Evolutionary conservation across 2,888 invertebrate species (phyloP).

Genomic region (Aspidiotus rigidus): DNA sequence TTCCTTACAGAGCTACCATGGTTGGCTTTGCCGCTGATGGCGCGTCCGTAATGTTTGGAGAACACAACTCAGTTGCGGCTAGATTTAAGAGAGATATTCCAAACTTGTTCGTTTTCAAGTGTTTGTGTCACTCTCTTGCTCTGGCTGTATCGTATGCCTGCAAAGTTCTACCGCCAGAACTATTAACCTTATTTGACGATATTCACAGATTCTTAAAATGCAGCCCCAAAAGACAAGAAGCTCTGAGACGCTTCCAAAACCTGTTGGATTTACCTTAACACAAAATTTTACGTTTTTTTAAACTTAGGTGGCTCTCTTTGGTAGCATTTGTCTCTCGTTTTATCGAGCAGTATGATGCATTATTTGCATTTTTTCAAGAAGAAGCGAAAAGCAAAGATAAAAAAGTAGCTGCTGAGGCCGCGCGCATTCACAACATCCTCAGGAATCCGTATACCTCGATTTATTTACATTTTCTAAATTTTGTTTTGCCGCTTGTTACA

Average conservation of each 20-base stretch:
- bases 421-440: conserved; percentile 33
- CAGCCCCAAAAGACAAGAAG: conserved; percentile 39
- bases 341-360: conserved; percentile 36
- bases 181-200: background rate
- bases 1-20: conserved; percentile 35
- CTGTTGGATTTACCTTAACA: conserved; percentile 37
- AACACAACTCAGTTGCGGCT: conserved; percentile 35
- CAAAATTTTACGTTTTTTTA: conserved; percentile 35
- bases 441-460: conserved; percentile 35
- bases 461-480: conserved; percentile 35
- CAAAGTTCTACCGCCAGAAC: background rate
- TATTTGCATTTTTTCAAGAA: conserved; percentile 34
- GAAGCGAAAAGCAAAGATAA: conserved; percentile 33
- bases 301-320: too few relatives aligned
- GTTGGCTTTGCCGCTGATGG: conserved; percentile 38
- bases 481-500: conserved; percentile 34
- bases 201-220: conserved; percentile 37
- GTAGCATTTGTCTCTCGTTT: conserved; percentile 32
- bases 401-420: conserved; percentile 33
- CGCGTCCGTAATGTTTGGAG: conserved; percentile 37
- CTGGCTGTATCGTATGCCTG: conserved; percentile 34
- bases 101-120: conserved; percentile 37
- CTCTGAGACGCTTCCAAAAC: conserved; percentile 39
- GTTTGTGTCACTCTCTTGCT: conserved; percentile 36
- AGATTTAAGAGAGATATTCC: conserved; percentile 35